These are phyloP conservation scores for Brachystomella parvula DNA, from an alignment of 1,140 invertebrate species.

Conservation along the genomic window DNA sequence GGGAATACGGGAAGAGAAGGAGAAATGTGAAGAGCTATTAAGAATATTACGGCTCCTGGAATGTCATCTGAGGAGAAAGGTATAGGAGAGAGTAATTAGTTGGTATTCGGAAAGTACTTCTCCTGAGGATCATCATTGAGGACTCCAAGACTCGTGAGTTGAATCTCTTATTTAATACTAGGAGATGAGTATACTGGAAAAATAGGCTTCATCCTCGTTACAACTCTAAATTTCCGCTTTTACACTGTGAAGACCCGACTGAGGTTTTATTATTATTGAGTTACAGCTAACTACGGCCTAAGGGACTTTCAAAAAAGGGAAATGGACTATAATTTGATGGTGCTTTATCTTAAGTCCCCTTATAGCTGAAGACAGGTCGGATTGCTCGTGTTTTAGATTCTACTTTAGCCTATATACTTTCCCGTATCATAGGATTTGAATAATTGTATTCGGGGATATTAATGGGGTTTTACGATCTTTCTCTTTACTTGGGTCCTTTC, in stretches of 20 bases:
- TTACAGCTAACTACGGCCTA: neutral
- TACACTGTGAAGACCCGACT: neutral
- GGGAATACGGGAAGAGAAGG: neutral
- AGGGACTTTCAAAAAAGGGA: neutral
- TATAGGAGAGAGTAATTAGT: neutral
- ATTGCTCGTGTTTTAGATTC: neutral
- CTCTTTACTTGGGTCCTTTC: neutral
- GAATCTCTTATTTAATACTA: neutral
- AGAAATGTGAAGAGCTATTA: conserved; percentile 8
- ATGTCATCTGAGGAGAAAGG: neutral
- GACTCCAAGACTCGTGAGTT: neutral
- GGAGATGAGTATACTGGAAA: neutral
- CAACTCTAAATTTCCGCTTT: neutral
- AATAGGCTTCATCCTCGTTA: neutral
- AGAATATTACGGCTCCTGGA: neutral
- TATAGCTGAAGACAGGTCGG: neutral
- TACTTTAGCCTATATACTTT: neutral
- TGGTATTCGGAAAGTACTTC: neutral
- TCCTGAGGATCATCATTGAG: conserved; percentile 7
- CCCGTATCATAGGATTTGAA: neutral
- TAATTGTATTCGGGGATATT: too few species aligned
- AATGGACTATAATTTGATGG: too few species aligned
- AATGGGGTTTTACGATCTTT: too few species aligned
- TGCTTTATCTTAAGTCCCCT: neutral
- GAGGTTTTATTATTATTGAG: conserved; percentile 13